Percentiles rank a stretch among this genome's conserved stretches.
phyloP scores from a whole-genome alignment of 1,140 invertebrate species.

The Euwallacea fornicatus region DNA sequence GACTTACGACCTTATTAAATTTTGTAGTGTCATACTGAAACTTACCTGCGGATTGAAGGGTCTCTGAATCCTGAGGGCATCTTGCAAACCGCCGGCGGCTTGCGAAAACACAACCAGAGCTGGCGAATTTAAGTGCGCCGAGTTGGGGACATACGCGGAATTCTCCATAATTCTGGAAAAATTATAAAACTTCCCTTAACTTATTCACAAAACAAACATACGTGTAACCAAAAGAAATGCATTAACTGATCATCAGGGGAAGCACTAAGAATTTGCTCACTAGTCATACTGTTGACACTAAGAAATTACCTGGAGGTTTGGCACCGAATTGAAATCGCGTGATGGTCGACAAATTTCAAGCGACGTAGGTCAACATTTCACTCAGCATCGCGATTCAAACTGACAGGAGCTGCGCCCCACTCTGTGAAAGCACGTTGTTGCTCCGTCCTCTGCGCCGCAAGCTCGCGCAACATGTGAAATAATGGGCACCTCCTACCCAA shows the following conservation, averaged over 20 bases:
- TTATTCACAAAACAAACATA: too few species aligned
- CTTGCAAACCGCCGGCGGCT: constrained; percentile 70
- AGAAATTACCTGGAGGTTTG: constrained; percentile 20
- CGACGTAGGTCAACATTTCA: constrained; percentile 33
- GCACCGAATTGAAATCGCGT: constrained; percentile 16
- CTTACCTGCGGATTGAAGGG: constrained; percentile 69
- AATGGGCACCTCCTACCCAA: constrained; percentile 37
- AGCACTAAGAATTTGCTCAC: background rate
- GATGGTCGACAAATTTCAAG: constrained; percentile 17
- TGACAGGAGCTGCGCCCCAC: constrained; percentile 35
- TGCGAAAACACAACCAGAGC: constrained; percentile 81
- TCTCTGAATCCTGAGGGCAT: constrained; percentile 73
- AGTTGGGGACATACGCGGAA: constrained; percentile 55
- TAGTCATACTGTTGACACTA: too few species aligned
- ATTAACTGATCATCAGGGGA: background rate
- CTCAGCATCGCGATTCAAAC: constrained; percentile 32
- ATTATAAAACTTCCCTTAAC: background rate
- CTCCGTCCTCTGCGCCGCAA: constrained; percentile 5
- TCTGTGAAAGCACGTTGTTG: constrained; percentile 33
- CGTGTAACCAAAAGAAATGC: too few species aligned
- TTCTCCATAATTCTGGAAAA: constrained; percentile 48
- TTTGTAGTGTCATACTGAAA: background rate
- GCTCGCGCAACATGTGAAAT: constrained; percentile 34
- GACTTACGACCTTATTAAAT: too few species aligned
- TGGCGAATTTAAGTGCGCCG: constrained; percentile 70